These are phyloP conservation scores for Elgaria multicarinata DNA, from an alignment of 2,113 vertebrate genomes.

Conservation along the genomic window DNA sequence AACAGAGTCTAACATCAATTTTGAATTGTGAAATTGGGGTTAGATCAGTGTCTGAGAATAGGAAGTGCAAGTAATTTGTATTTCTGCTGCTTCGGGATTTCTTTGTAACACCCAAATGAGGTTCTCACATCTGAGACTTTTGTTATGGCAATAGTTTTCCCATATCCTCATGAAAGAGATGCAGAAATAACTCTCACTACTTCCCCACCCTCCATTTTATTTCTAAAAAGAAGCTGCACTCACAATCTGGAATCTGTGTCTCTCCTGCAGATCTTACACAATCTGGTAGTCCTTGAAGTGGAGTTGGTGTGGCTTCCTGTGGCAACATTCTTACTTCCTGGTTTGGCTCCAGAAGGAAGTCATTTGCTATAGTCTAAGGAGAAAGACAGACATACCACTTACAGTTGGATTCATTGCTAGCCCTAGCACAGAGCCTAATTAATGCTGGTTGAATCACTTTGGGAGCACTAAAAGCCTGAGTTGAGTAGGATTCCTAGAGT, in stretches of 20 bases:
- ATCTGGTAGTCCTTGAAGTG: slow-evolving; percentile 48
- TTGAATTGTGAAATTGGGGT: background rate
- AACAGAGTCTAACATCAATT: background rate
- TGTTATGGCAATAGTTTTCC: background rate
- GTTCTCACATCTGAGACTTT: background rate
- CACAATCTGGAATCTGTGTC: slow-evolving; percentile 67
- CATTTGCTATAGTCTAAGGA: slow-evolving; percentile 43
- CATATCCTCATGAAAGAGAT: background rate
- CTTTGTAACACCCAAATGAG: background rate
- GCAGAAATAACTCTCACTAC: background rate
- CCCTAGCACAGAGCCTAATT: background rate
- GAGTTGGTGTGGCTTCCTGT: background rate
- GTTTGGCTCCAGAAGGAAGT: background rate
- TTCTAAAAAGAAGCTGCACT: slow-evolving; percentile 33
- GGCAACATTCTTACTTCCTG: slow-evolving; percentile 35
- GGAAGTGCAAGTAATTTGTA: too few species aligned
- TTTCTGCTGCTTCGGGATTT: background rate
- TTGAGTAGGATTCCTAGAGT: background rate
- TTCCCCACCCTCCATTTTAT: accelerated
- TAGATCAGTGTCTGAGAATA: too few species aligned
- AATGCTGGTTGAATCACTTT: background rate
- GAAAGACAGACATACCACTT: slow-evolving; percentile 10
- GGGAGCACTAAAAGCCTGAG: slow-evolving; percentile 2
- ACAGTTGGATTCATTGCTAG: background rate
- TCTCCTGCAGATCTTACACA: slow-evolving; percentile 61